Conservation (phyloP, 2,797 vertebrate genomes). For the Peromyscus attwateri region DNA sequence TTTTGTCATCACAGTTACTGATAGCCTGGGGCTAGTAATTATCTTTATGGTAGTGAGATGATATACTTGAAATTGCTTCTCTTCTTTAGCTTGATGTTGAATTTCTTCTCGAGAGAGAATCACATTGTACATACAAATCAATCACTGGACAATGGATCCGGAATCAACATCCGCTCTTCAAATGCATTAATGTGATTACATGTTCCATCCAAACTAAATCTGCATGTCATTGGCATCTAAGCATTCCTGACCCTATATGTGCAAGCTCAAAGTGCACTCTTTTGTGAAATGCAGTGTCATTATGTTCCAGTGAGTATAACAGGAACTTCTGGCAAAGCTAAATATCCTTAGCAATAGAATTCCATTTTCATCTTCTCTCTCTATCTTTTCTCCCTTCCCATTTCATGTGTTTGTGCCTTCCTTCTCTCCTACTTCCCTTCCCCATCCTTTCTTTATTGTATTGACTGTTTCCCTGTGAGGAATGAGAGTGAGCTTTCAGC, state of each 20-base stretch:
- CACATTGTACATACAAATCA: constrained; percentile 35
- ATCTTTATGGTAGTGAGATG: neutral
- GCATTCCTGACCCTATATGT: neutral
- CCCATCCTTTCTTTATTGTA: neutral
- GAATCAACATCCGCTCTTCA: constrained; percentile 23
- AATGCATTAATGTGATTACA: neutral
- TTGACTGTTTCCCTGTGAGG: neutral
- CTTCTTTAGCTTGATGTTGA: neutral
- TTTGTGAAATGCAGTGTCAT: constrained; percentile 6
- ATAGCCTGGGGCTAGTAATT: neutral
- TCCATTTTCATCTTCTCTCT: neutral
- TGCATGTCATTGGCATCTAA: neutral
- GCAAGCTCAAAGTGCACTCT: neutral
- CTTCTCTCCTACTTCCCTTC: neutral
- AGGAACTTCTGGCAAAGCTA: constrained; percentile 4
- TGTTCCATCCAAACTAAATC: constrained; percentile 1
- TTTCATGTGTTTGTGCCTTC: neutral
- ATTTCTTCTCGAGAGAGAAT: neutral
- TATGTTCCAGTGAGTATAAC: neutral
- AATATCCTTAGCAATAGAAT: neutral
- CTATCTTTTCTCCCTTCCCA: too few relatives aligned
- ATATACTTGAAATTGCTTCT: neutral
- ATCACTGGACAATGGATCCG: neutral
- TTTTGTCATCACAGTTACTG: neutral
- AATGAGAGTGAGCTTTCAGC: neutral